phyloP scores from a whole-genome alignment of 2,888 invertebrate genomes.

The Dynastes maya region DNA sequence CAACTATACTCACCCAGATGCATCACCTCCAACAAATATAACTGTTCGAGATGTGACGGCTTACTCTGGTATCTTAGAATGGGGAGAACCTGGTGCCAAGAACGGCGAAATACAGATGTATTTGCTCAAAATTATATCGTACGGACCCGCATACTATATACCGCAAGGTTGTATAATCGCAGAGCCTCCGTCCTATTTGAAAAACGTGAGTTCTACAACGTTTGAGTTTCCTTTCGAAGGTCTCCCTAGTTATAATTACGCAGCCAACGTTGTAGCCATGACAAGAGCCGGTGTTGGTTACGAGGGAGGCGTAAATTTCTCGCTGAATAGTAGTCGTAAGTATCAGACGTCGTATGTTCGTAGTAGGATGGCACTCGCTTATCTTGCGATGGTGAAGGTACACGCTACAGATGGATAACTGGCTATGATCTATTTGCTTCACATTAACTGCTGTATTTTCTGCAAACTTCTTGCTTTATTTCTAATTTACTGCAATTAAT shows the following conservation, averaged over 20 bases:
- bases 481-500: no score
- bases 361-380: no score
- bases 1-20: neutral
- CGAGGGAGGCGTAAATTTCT: neutral
- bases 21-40: constrained; percentile 19
- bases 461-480: no score
- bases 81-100: constrained; percentile 11
- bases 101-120: constrained; percentile 52
- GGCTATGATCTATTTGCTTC: no score
- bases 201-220: neutral
- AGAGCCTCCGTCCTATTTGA: neutral
- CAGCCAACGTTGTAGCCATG: constrained; percentile 42
- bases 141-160: constrained; percentile 47
- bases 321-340: neutral
- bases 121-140: constrained; percentile 34
- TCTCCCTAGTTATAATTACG: constrained; percentile 49
- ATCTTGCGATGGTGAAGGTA: no score
- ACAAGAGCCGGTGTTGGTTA: constrained; percentile 49
- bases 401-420: no score
- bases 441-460: no score
- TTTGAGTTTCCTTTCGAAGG: constrained; percentile 45
- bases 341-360: neutral
- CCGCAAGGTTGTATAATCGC: constrained; percentile 43
- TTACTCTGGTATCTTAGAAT: neutral
- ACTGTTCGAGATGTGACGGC: neutral